phyloP scores from a whole-genome alignment of 2,888 invertebrate species.

The Amblyjoppa fuscipennis region DNA sequence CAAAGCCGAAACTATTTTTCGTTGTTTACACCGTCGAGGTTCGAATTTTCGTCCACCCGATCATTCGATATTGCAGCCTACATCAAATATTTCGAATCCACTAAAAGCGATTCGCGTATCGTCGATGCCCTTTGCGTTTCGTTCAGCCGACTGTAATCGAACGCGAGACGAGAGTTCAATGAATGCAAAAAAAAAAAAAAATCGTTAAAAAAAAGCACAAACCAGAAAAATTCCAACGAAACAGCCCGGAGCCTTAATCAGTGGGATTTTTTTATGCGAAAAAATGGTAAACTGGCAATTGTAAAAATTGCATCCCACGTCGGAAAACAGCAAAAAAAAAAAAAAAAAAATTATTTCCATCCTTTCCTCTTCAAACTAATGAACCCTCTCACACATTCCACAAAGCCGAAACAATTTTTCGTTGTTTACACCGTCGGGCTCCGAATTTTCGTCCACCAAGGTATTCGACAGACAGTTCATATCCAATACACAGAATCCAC shows the following conservation, averaged over 20 bases:
- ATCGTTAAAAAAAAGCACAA: background rate
- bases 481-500: background rate
- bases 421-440: background rate
- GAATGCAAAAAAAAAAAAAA: conserved; percentile 13
- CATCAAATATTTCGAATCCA: background rate
- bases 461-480: background rate
- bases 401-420: background rate
- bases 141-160: conserved; percentile 31
- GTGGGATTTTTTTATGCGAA: background rate
- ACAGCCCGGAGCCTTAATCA: conserved; percentile 45
- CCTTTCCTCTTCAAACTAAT: background rate
- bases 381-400: too few relatives aligned
- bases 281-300: background rate
- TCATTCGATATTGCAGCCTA: background rate
- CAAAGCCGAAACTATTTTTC: background rate
- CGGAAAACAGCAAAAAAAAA: background rate
- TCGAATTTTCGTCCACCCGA: background rate
- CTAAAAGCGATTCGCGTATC: conserved; percentile 1
- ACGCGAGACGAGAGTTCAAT: conserved; percentile 49
- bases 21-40: background rate
- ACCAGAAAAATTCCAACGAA: background rate
- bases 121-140: conserved; percentile 27
- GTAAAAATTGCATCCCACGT: background rate
- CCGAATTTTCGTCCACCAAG: background rate
- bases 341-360: background rate